Percentiles rank a stretch among this genome's conserved stretches.
Evolutionary conservation across 2,797 vertebrate genomes (phyloP).

Genomic region (Cyprinodon diabolis): DNA sequence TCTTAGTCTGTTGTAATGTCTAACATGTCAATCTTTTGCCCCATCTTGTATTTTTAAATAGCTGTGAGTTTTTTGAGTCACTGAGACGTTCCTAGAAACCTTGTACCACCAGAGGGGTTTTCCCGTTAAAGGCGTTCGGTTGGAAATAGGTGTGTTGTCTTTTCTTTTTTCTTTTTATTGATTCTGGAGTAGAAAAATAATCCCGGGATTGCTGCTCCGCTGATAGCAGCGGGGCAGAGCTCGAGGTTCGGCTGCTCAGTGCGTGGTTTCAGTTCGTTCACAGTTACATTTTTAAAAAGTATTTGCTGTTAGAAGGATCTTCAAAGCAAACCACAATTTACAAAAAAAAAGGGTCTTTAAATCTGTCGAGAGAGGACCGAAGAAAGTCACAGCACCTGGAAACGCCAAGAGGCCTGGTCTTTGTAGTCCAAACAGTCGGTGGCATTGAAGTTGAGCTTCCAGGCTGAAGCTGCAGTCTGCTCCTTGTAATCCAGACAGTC

Average conservation of each 20-base stretch:
- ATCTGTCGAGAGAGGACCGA: constrained; percentile 12
- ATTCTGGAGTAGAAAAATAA: constrained; percentile 68
- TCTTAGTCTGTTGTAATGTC: constrained; percentile 25
- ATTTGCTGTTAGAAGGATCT: constrained; percentile 50
- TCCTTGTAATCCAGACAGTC: constrained; percentile 99
- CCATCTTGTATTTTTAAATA: constrained; percentile 1
- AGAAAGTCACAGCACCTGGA: constrained; percentile 92
- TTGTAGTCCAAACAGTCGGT: constrained; percentile 98
- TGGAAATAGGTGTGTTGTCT: constrained; percentile 20
- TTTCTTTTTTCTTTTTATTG: constrained; percentile 34
- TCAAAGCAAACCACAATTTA: constrained; percentile 45
- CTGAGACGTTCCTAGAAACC: constrained; percentile 18
- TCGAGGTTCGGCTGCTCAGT: constrained; percentile 8
- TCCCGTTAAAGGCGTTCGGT: constrained; percentile 36
- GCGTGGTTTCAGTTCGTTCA: constrained; percentile 30
- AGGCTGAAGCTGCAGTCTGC: constrained; percentile 83
- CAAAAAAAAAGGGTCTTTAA: constrained; percentile 30
- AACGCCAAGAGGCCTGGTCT: constrained; percentile 96
- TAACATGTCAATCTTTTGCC: not conserved
- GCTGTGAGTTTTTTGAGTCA: constrained; percentile 3
- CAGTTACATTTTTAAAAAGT: constrained; percentile 42
- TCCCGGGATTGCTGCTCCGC: constrained; percentile 35
- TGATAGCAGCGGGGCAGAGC: constrained; percentile 1
- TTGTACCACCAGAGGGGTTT: not conserved
- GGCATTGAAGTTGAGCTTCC: constrained; percentile 98